Evolutionary conservation across 2,888 invertebrate species (phyloP), one percentile per base, ranked within the genome.

Genomic region (Pimpla rufipes): DNA sequence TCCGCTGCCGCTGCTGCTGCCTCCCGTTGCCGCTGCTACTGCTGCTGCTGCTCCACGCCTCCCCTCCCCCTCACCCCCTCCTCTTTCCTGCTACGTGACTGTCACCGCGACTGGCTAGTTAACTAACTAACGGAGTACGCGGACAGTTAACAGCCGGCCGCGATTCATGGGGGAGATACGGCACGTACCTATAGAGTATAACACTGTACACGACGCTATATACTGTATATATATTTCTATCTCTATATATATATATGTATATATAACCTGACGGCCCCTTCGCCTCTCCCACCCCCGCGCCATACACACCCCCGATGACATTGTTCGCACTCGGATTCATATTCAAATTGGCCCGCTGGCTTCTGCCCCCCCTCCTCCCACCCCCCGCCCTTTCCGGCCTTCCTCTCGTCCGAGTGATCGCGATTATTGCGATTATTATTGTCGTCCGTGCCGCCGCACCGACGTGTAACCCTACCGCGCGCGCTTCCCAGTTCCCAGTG

Each of bases 241-340:
- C 16, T 2, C n/a, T 5, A n/a, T 62, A 16, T 57, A 71, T 55
- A n/a, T 64, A 50, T 5, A 11, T 37, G 57, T 45, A 23, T 62
- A 62, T 57, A n/a, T 64, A 64, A 10, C 21, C 11, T 2, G 40
- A 45, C 77, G 35, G 52, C 42, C 59, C 47, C 59, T 62, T 37
- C 4, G 40, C 18, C 74, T 16, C 62, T 35, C 79, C 18, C 66
- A 29, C 67, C 55, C 55, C 35, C 59, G 71, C 62, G 47, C 42
- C 66, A 62, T 55, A 77, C 76, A 64, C 81, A 85, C 86, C 86
- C 84, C 81, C 92, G 90, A 92, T 92, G 92, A 92, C 92, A 92
- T 92, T 92, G 92, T 92, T 92, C 92, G 92, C 91, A 91, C 92
- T 92, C 90, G 92, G 91, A 92, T 92, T 92, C 92, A 92, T 92